phyloP scores from a whole-genome alignment of 2,113 vertebrate species.

The Takifugu bimaculatus region DNA sequence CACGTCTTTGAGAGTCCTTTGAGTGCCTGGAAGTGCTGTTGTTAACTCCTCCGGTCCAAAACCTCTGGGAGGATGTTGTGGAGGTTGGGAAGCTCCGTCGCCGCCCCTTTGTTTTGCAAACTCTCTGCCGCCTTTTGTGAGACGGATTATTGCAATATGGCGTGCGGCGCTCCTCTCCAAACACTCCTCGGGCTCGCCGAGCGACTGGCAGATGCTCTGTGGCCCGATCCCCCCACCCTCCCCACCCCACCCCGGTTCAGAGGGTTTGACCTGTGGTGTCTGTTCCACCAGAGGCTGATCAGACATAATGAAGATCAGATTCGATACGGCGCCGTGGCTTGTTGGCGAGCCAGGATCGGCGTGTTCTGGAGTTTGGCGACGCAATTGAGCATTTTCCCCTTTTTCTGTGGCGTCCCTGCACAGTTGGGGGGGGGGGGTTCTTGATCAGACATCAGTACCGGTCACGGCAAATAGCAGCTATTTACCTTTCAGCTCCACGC shows the following conservation, averaged over 20 bases:
- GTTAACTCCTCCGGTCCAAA: slow-evolving; percentile 33
- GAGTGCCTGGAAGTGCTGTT: slow-evolving; percentile 32
- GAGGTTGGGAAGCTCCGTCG: too few relatives aligned
- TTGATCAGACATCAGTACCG: too few relatives aligned
- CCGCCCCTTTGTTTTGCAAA: slow-evolving; percentile 7
- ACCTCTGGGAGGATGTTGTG: slow-evolving; percentile 44
- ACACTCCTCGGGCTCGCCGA: slow-evolving; percentile 44
- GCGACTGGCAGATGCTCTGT: slow-evolving; percentile 64
- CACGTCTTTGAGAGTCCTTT: slow-evolving; percentile 8
- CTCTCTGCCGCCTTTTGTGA: slow-evolving; percentile 23
- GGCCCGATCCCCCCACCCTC: slow-evolving; percentile 53
- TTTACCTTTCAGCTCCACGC: too few relatives aligned
- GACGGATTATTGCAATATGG: slow-evolving; percentile 42
- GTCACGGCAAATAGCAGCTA: too few relatives aligned
- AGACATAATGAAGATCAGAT: slow-evolving; percentile 55
- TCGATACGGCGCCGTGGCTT: slow-evolving; percentile 38
- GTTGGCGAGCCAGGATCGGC: slow-evolving; percentile 30
- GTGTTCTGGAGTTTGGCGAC: slow-evolving; percentile 33
- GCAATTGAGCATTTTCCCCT: slow-evolving; percentile 7
- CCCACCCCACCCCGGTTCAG: slow-evolving; percentile 16
- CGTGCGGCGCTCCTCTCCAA: slow-evolving; percentile 40
- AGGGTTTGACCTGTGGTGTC: slow-evolving; percentile 45
- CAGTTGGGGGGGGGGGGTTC: too few relatives aligned
- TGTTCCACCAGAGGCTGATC: slow-evolving; percentile 50
- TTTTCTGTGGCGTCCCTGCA: neutral